Evolutionary conservation across 2,113 vertebrate genomes (phyloP), one percentile per base, ranked within the genome.

Genomic region (Turnix velox): DNA sequence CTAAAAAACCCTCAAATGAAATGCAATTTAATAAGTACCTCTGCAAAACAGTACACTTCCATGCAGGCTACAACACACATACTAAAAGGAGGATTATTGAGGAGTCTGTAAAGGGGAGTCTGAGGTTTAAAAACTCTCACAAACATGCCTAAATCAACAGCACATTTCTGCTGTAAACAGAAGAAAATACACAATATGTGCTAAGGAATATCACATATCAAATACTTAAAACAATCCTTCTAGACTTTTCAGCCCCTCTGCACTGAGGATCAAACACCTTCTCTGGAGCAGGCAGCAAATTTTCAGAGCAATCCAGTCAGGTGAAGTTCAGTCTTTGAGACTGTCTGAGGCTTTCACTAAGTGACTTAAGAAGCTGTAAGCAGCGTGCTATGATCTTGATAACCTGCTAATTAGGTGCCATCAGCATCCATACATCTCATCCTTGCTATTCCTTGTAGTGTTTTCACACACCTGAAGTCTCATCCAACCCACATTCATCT

Each of bases 361-460:
- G 14, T 79, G 33, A 14, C 43, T 76, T 33, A 49, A 67, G 67
- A 42, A 68, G 30, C 30, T 79, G 15, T 14, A 52, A 58, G 39
- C 18, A 35, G 9, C 4, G 1, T 48, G 27, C 39, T 71, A 31
- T 49, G 48, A 76, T 88, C 67, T 67, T 68, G 72, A 80, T 79
- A 67, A 72, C 43, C 28, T 83, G 80, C 30, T 88, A 55, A 91
- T 79, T 88, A 80, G 39, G 58, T 68, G 52, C 33, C 66, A 54
- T 58, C 67, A 51, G 3, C 67, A 42, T 68, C 58, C 14, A 19
- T 61, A 18, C 8, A 8, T 52, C 30, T 49, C 46, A 23, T 49
- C 77, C 43, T 54, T 42, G 27, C 39, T 39, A 2, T 58, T 61
- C 31, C 37, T 76, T 63, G 28, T 19, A 33, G 16, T 25, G 8